Evolutionary conservation across 2,113 vertebrate species (phyloP), one percentile per base, ranked within the genome.

Genomic region (Aphyosemion australe): DNA sequence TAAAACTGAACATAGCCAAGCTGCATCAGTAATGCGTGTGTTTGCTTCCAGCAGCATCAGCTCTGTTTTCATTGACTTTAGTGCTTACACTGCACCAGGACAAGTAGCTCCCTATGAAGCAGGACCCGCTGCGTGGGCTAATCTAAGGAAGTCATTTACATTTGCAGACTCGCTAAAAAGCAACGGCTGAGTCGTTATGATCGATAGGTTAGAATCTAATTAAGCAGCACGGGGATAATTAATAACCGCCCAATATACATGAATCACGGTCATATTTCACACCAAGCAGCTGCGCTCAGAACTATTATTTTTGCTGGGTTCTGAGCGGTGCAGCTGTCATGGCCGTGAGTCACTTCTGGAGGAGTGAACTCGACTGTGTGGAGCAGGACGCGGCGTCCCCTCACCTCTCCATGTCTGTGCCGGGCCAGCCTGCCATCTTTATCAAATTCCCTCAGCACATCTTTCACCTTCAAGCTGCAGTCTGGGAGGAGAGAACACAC

Each of bases 391-490:
- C 51, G 0, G 8, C 14, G 52, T 76, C 69, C 72, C 79, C 94
- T 94, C 89, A 97, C 96, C 91, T 96, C 94, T 84, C 93, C 94
- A 13, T 92, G 91, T 49, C 93, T 78, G 85, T 95, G 93, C 73
- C 55, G 86, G 50, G 91, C 87, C 87, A 96, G 86, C 1, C 85
- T 66, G 13, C 93, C 94, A 48, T 93, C 90, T 62, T 90, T 89
- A 4, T 92, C 86, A 55, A 97, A 96, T 63, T 95, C 92, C 85
- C 84, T 91, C 83, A 97, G 90, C 54, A 97, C 95, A 55, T 96
- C 95, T 76, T 95, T 95, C 84, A 98, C 95, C 82, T 94, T 95
- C 87, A 92, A 74, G 84, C 88, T 93, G 87, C 93, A 94, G 87
- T 98, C 96, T 98, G 90, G 54, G 71, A 42, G 37, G 55, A 45